Evolutionary conservation across 1,140 invertebrate species (phyloP), one percentile per base, ranked within the genome.

Genomic region (Lanistes nyassanus): DNA sequence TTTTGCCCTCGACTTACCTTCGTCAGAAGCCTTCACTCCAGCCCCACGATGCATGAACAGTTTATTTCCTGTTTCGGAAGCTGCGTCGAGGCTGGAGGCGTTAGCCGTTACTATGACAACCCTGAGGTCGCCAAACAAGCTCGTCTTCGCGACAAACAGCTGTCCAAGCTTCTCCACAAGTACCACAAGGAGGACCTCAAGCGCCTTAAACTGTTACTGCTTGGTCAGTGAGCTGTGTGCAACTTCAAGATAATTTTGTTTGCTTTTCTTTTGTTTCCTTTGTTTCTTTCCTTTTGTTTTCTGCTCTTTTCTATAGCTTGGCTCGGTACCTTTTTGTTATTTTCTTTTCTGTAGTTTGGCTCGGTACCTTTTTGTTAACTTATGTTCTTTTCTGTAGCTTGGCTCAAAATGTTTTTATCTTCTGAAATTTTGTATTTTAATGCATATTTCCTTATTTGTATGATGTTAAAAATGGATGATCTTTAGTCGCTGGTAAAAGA

Each of bases 171-270:
- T 0, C 74, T 86, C 0, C 79, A 83, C 66, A 79, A 85, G 69
- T 76, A 84, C 16, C 82, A 84, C 60, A 82, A 81, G 70, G 74
- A 85, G 39, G 84, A 87, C 26, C 29, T 84, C 11, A 86, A 84
- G 62, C 74, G 79, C 55, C 71, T 86, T 0, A 85, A 85, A 71
- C 79, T 87, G 6, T 76, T 87, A 21, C 62, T 87, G 0, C 68
- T 87, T 64, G 86, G 86, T 85, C 77, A 81, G 80, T 69, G 26
- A 5, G 65, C 34, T 36, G n/a, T n/a, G n/a, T n/a, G n/a, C n/a
- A n/a, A n/a, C n/a, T n/a, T n/a, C n/a, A n/a, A n/a, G n/a, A n/a
- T n/a, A n/a, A 26, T 9, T 39, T 7, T 31, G 47, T 70, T 0
- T 70, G 42, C 23, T 0, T 70, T 4, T 53, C 42, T 53, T 39